These are phyloP conservation scores for Delia radicum DNA, from an alignment of 1,140 invertebrate genomes.

Conservation along the genomic window DNA sequence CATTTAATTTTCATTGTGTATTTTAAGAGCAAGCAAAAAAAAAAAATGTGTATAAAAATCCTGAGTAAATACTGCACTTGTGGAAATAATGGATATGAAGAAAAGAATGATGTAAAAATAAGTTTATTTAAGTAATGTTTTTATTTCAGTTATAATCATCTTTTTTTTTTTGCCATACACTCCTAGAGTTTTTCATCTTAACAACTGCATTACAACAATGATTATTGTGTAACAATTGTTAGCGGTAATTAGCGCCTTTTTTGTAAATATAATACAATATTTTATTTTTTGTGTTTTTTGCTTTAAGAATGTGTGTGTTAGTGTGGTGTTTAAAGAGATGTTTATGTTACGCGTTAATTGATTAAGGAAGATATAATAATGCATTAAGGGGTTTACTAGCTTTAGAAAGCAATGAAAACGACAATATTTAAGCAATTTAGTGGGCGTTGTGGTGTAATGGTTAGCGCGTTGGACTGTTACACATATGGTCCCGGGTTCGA, in stretches of 20 bases:
- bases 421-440: too few species aligned
- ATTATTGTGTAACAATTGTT: slow-evolving; percentile 21
- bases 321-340: too few species aligned
- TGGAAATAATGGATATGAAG: background rate
- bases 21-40: background rate
- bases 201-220: slow-evolving; percentile 7
- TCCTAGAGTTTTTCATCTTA: background rate
- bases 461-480: too few species aligned
- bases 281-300: background rate
- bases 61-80: background rate
- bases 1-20: background rate
- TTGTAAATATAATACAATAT: background rate
- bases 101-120: background rate
- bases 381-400: too few species aligned
- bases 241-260: slow-evolving; percentile 19
- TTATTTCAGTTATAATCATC: background rate
- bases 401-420: too few species aligned
- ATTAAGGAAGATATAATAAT: too few species aligned
- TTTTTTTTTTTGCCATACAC: background rate
- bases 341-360: too few species aligned
- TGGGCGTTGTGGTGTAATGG: too few species aligned
- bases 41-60: background rate
- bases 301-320: too few species aligned
- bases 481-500: too few species aligned
- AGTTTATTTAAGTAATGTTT: background rate